Base-by-base conservation (phyloP, 2,113 vertebrate species). In the Cacatua alba region DNA sequence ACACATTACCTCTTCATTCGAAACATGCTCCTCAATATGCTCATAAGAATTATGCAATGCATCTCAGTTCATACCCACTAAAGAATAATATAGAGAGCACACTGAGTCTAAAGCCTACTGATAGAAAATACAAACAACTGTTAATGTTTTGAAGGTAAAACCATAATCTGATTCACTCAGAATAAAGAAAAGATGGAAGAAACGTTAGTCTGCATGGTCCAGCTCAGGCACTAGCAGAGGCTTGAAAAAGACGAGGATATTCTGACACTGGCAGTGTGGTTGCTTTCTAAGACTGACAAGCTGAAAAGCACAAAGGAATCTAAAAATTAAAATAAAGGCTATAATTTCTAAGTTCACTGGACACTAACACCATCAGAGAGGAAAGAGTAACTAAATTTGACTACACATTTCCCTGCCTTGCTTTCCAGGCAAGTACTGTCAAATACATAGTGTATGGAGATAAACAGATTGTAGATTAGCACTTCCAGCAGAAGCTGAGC, bases 401-500 rank as follows among this genome's bases (percentile, higher is more conserved):
- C 46, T 63, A 28, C 0, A 10, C 57, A 85, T 96, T 65, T 59
- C 72, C 80, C 80, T 82, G 92, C 80, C 84, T 93, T 63, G 82
- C 70, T 97, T 91, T 60, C 53, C 68, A 94, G 83, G 83, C 90
- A 96, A 97, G 78, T 93, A 78, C 92, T 95, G 81, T 77, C 82
- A 86, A 85, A 92, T 49, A 90, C 48, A 17, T 4, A 80, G 86
- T 41, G 77, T 79, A 89, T 39, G 67, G 95, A 95, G 91, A 78
- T 95, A 97, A 90, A 93, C 71, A 93, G 87, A 95, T 90, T 90
- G 88, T 72, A n/a, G 81, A 90, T 78, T 89, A 95, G 91, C 68
- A 95, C 92, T 97, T 97, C 59, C 75, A 95, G 85, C 84, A 94
- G 69, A 97, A 95, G 85, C 74, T 85, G 80, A 91, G 90, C 72